These are phyloP conservation scores for Laupala kohalensis DNA, from an alignment of 1,140 invertebrate genomes.

Conservation along the genomic window DNA sequence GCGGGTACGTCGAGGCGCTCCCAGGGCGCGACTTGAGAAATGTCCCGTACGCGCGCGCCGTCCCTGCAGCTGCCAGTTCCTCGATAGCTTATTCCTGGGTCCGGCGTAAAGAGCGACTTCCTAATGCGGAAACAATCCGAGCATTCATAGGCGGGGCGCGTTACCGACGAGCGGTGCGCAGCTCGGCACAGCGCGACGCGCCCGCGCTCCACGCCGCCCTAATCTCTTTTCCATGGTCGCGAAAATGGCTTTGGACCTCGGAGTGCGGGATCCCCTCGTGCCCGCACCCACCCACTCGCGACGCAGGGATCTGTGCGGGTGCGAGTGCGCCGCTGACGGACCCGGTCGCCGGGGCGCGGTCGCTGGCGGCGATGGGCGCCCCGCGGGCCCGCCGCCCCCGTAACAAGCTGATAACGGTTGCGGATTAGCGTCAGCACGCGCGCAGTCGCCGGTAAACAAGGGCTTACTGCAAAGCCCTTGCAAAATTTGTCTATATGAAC, in stretches of 20 bases:
- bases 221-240: background rate
- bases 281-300: too few species aligned
- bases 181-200: background rate
- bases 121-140: background rate
- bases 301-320: too few species aligned
- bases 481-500: background rate
- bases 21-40: background rate
- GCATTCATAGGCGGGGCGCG: background rate
- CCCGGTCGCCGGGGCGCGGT: too few species aligned
- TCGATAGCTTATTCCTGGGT: background rate
- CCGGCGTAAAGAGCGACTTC: background rate
- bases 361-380: background rate
- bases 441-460: background rate
- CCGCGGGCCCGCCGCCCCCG: too few species aligned
- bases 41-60: background rate
- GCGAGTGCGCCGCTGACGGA: background rate
- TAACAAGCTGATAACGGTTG: background rate
- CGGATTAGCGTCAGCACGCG: background rate
- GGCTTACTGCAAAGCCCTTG: background rate
- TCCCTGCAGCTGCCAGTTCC: background rate
- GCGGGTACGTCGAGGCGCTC: too few species aligned
- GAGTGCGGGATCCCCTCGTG: background rate
- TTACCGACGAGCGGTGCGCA: background rate
- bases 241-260: background rate
- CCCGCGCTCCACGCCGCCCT: background rate